Percentiles rank a stretch among this genome's conserved stretches.
These are phyloP conservation scores for Nomada fucata DNA, from an alignment of 2,888 invertebrate species.

Conservation along the genomic window DNA sequence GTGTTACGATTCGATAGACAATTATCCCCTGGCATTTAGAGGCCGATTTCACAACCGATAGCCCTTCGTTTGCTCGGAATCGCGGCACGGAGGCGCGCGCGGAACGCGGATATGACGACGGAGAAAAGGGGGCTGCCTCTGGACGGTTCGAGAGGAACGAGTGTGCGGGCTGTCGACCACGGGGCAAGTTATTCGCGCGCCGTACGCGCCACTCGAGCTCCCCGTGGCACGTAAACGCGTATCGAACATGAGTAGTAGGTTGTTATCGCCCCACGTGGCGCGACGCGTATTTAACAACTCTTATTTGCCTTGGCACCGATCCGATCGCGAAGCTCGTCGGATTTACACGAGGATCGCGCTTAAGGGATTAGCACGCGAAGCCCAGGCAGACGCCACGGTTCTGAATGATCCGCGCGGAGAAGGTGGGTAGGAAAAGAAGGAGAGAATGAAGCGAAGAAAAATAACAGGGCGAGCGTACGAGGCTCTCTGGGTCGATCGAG, in stretches of 20 bases:
- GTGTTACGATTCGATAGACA: neutral
- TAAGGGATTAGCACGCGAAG: constrained; percentile 72
- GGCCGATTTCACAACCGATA: neutral
- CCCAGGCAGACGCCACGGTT: constrained; percentile 61
- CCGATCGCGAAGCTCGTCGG: constrained; percentile 69
- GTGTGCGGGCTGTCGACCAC: constrained; percentile 30
- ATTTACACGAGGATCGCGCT: constrained; percentile 69
- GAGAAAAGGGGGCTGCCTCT: constrained; percentile 17
- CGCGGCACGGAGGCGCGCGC: constrained; percentile 31
- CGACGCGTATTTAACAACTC: constrained; percentile 74
- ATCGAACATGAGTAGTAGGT: constrained; percentile 74
- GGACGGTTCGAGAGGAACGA: constrained; percentile 39
- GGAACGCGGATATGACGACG: constrained; percentile 47
- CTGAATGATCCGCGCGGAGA: constrained; percentile 46
- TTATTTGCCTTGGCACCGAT: constrained; percentile 77
- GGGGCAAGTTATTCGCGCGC: constrained; percentile 58
- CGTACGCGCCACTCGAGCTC: constrained; percentile 55
- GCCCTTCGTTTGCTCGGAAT: constrained; percentile 25
- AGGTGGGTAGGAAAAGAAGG: neutral
- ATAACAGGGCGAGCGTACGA: constrained; percentile 26
- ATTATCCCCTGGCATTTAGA: constrained; percentile 1
- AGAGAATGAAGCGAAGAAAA: neutral
- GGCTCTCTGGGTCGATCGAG: constrained; percentile 43
- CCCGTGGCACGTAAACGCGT: constrained; percentile 67
- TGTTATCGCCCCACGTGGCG: constrained; percentile 73